Conservation (phyloP, 1,140 invertebrate genomes). For the Tetragnatha versicolor region DNA sequence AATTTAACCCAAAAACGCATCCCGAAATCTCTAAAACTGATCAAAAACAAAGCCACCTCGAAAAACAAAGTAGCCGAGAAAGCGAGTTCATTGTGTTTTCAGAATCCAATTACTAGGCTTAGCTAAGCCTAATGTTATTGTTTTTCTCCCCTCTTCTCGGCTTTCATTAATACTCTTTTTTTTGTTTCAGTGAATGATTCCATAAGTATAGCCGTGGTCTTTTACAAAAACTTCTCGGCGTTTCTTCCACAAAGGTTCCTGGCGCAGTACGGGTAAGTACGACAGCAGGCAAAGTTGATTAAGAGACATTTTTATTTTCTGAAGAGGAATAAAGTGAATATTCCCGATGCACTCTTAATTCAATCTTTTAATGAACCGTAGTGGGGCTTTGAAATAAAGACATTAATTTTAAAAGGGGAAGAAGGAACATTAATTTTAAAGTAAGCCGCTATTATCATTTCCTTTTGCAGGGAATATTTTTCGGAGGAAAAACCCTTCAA, state of each 20-base stretch:
- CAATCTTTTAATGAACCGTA: background rate
- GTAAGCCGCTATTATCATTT: background rate
- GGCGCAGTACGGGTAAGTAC: conserved; percentile 36
- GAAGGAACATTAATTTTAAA: background rate
- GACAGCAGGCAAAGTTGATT: background rate
- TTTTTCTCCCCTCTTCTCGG: background rate
- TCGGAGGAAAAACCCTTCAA: too few relatives aligned
- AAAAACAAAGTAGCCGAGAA: background rate
- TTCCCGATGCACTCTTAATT: background rate
- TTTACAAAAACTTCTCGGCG: conserved; percentile 54
- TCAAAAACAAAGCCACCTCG: background rate
- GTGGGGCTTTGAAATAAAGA: background rate
- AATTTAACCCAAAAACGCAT: too few relatives aligned
- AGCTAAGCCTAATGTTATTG: background rate
- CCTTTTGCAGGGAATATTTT: too few relatives aligned
- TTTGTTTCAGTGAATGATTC: conserved; percentile 54
- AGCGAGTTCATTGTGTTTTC: background rate
- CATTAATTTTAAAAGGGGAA: background rate
- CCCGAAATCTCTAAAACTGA: background rate
- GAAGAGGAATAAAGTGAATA: background rate
- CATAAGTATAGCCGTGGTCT: conserved; percentile 48
- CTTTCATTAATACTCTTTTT: background rate
- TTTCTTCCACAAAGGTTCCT: conserved; percentile 50
- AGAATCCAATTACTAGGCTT: background rate
- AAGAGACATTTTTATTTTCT: background rate